Percentiles rank a stretch among this genome's conserved stretches.
Evolutionary conservation across 1,140 invertebrate genomes (phyloP).

Genomic region (Eubasilissa regina): DNA sequence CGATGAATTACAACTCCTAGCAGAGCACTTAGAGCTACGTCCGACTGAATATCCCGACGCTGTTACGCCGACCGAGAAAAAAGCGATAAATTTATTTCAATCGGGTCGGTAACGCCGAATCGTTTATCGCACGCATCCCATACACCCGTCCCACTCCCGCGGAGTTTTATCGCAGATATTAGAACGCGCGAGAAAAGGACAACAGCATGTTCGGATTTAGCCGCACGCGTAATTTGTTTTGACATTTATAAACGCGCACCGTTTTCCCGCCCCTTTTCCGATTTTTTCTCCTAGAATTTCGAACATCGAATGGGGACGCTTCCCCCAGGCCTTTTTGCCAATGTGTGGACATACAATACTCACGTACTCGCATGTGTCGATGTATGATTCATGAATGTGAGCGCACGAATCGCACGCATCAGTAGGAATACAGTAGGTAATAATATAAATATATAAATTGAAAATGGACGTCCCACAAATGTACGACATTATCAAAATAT

Average conservation of each 20-base stretch:
- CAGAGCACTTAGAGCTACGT: constrained; percentile 34
- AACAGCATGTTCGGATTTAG: constrained; percentile 26
- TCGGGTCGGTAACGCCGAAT: constrained; percentile 48
- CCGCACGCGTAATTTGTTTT: constrained; percentile 58
- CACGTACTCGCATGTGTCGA: constrained; percentile 29
- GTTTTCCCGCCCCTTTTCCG: constrained; percentile 53
- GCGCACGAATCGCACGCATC: background rate
- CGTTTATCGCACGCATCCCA: constrained; percentile 38
- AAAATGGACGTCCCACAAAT: background rate
- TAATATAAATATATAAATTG: background rate
- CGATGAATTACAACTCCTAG: constrained; percentile 34
- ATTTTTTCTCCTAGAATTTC: constrained; percentile 47
- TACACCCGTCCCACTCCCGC: constrained; percentile 26
- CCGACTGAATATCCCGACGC: constrained; percentile 37
- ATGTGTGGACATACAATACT: constrained; percentile 19
- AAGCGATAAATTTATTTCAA: constrained; percentile 54
- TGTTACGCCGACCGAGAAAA: constrained; percentile 45
- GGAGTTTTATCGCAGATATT: background rate
- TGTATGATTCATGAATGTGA: constrained; percentile 32
- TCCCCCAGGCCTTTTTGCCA: constrained; percentile 31
- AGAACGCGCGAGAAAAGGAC: constrained; percentile 26
- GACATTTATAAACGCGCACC: constrained; percentile 60
- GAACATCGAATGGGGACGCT: constrained; percentile 34
- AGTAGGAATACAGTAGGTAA: background rate
- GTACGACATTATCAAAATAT: too few species aligned